Base-by-base conservation (phyloP, 2,113 vertebrate species). In the Numida meleagris region DNA sequence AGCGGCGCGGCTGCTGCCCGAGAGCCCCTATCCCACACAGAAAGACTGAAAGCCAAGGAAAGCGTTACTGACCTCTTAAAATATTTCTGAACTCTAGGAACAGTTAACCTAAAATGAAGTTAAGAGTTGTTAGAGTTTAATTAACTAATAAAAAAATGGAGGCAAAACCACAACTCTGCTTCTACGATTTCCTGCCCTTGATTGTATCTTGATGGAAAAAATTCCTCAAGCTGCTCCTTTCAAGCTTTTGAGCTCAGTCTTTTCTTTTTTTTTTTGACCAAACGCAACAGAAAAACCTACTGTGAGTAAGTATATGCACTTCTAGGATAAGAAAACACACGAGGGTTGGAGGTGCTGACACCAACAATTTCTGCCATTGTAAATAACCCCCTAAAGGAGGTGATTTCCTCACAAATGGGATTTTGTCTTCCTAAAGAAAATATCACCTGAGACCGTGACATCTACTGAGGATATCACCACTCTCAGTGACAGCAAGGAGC, bases 141-240 rank as follows among this genome's bases (percentile, higher is more conserved):
- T 95, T 96, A 97, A 96, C 87, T 83, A 94, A 84, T 83, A 86
- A 76, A 90, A 94, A 81, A 80, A 86, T 50, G 67, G 55, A 93
- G 87, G 90, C 70, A 75, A 77, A 84, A 42, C 68, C 67, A 73
- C 86, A 93, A 76, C 85, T 93, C 88, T 72, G 82, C 88, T 85
- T 79, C 83, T 72, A 90, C 25, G 50, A 84, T 79, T 91, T 95
- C 90, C 92, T 96, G 77, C 94, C 76, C 85, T 91, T 94, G 96
- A 70, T 86, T 78, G 65, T 95, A 92, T 97, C 92, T 88, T 40
- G 81, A 87, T 94, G 88, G 87, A 90, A 86, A 91, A 95, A 94
- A 89, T 61, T 86, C 89, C 91, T 94, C 78, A 57, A 74, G 86
- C 72, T 68, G 43, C 82, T 95, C 53, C 43, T 79, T 93, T 92